phyloP scores from a whole-genome alignment of 2,888 invertebrate species.

The Unio pictorum region DNA sequence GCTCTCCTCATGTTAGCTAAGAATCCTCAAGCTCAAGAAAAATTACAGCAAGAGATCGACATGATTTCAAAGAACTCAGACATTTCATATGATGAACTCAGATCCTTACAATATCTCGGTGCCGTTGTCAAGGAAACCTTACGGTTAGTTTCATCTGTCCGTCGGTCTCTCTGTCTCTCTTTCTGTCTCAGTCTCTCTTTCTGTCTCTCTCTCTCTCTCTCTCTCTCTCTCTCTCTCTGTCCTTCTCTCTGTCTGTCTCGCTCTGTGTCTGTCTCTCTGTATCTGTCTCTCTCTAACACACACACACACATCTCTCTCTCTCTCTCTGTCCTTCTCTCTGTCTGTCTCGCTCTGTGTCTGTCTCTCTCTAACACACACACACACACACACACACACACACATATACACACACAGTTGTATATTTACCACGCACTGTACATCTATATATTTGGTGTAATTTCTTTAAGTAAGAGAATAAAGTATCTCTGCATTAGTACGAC shows the following conservation, averaged over 20 bases:
- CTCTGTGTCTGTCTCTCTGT: too few relatives aligned
- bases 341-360: too few relatives aligned
- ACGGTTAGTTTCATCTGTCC: constrained; percentile 58
- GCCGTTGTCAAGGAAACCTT: constrained; percentile 85
- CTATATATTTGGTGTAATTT: too few relatives aligned
- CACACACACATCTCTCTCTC: too few relatives aligned
- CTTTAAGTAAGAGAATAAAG: too few relatives aligned
- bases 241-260: background rate
- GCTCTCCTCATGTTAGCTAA: constrained; percentile 81
- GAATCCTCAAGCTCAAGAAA: constrained; percentile 76
- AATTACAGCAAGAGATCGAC: constrained; percentile 74
- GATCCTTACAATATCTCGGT: constrained; percentile 74
- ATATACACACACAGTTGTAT: background rate
- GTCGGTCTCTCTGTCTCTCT: background rate
- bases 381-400: background rate
- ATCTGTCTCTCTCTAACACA: background rate
- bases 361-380: background rate
- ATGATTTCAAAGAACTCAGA: constrained; percentile 43
- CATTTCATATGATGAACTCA: constrained; percentile 52
- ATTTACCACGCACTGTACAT: background rate
- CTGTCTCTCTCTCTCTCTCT: too few relatives aligned
- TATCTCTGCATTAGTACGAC: too few relatives aligned
- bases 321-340: too few relatives aligned
- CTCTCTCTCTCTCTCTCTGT: too few relatives aligned
- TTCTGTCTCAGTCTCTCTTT: background rate